These are phyloP conservation scores for Pimephales promelas DNA, from an alignment of 2,113 vertebrate genomes.

Conservation along the genomic window DNA sequence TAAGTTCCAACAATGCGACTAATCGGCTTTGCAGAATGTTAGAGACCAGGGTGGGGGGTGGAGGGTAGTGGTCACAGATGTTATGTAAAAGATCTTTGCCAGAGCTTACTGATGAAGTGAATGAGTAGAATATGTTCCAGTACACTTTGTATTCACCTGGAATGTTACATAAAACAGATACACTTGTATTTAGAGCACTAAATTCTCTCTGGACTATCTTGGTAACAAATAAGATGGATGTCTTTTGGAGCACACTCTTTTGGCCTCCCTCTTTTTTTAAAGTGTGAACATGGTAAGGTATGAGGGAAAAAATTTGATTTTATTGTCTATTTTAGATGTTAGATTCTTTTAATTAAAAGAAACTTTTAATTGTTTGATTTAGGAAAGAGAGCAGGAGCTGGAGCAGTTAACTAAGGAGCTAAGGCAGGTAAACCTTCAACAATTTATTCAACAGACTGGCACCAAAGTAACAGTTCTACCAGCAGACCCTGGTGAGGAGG, in stretches of 20 bases:
- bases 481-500: conserved; percentile 80
- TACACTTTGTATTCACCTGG: not conserved
- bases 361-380: not conserved
- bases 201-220: not conserved
- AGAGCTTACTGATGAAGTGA: conserved; percentile 35
- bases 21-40: conserved; percentile 26
- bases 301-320: no score
- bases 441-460: conserved; percentile 96
- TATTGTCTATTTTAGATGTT: not conserved
- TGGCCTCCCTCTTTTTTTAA: not conserved
- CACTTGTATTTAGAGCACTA: conserved; percentile 15
- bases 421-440: conserved; percentile 94
- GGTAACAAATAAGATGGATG: not conserved
- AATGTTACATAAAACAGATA: conserved; percentile 3
- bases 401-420: conserved; percentile 95
- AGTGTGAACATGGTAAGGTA: not conserved
- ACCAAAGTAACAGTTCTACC: conserved; percentile 93
- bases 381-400: conserved; percentile 94
- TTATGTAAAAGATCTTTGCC: conserved; percentile 32
- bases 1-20: conserved; percentile 16
- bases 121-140: not conserved
- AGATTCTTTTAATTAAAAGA: no score
- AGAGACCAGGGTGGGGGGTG: not conserved
- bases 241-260: not conserved
- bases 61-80: conserved; percentile 29